Conservation (phyloP, 1,140 invertebrate genomes). For the Drosophila pruinosa region DNA sequence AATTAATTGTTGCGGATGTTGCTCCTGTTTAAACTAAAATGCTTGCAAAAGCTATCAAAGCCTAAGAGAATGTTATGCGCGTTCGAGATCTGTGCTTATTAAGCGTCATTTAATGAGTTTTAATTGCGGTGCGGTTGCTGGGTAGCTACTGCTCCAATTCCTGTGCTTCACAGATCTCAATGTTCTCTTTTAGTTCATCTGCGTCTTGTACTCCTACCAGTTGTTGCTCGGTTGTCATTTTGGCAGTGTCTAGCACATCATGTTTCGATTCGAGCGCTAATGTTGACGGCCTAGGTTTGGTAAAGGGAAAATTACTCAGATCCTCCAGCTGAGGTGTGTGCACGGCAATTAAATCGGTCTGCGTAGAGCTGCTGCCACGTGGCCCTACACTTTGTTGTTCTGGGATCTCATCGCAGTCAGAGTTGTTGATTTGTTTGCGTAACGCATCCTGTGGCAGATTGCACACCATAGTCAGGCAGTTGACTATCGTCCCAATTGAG, state of each 20-base stretch:
- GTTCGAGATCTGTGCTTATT: constrained; percentile 49
- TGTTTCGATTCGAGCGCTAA: constrained; percentile 67
- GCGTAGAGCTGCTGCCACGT: constrained; percentile 87
- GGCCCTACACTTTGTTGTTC: constrained; percentile 46
- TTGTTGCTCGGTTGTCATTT: constrained; percentile 15
- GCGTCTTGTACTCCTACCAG: background rate
- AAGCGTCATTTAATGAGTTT: background rate
- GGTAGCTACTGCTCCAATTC: constrained; percentile 2
- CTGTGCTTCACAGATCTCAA: constrained; percentile 23
- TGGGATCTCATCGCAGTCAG: constrained; percentile 28
- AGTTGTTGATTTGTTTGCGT: constrained; percentile 55
- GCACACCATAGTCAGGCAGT: constrained; percentile 85
- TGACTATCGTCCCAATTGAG: constrained; percentile 89
- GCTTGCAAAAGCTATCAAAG: constrained; percentile 68
- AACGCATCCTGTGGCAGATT: constrained; percentile 83
- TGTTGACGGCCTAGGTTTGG: constrained; percentile 72
- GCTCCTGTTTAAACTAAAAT: constrained; percentile 33
- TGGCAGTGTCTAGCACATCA: constrained; percentile 26
- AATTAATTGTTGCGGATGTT: constrained; percentile 26
- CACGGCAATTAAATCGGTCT: constrained; percentile 90
- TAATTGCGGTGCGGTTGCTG: background rate
- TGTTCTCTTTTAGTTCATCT: constrained; percentile 42
- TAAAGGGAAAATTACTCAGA: constrained; percentile 74
- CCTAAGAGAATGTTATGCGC: constrained; percentile 41
- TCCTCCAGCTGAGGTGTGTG: constrained; percentile 87